Conservation (phyloP, 2,797 vertebrate genomes). For the Pipistrellus nathusii region DNA sequence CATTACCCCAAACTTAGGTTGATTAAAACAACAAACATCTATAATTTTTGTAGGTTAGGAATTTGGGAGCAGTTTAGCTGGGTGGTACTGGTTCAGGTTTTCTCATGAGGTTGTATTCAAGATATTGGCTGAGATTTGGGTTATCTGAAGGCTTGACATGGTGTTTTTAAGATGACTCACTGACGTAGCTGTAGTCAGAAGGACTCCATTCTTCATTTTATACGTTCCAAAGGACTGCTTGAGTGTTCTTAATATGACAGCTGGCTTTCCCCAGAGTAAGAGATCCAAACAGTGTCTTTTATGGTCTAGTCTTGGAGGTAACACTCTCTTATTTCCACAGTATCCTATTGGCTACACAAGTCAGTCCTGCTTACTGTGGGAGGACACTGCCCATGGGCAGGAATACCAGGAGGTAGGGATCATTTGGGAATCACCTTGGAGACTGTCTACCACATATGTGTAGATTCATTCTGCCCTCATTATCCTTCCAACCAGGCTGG, state of each 20-base stretch:
- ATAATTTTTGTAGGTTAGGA: not conserved
- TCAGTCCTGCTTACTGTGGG: not conserved
- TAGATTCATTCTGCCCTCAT: not conserved
- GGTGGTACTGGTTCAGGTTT: not conserved
- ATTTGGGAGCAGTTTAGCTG: not conserved
- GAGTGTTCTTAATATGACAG: not conserved
- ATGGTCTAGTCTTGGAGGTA: not conserved
- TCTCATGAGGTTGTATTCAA: not conserved
- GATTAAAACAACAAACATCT: not conserved
- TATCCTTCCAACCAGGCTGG: not conserved
- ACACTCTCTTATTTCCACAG: not conserved
- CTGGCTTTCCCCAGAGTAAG: constrained; percentile 8
- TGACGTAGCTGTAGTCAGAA: not conserved
- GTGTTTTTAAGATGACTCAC: not conserved
- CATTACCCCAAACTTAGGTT: not conserved
- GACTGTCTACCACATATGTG: not conserved
- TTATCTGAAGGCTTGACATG: not conserved
- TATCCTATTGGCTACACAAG: not conserved
- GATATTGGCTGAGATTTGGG: not conserved
- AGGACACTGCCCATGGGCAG: not conserved
- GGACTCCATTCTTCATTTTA: no score
- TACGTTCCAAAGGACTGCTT: not conserved
- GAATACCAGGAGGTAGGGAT: not conserved
- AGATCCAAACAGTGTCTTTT: not conserved
- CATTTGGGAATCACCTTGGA: not conserved